Percentiles rank a stretch among this genome's conserved stretches.
These are phyloP conservation scores for Sylvia atricapilla DNA, from an alignment of 2,113 vertebrate species.

Conservation along the genomic window DNA sequence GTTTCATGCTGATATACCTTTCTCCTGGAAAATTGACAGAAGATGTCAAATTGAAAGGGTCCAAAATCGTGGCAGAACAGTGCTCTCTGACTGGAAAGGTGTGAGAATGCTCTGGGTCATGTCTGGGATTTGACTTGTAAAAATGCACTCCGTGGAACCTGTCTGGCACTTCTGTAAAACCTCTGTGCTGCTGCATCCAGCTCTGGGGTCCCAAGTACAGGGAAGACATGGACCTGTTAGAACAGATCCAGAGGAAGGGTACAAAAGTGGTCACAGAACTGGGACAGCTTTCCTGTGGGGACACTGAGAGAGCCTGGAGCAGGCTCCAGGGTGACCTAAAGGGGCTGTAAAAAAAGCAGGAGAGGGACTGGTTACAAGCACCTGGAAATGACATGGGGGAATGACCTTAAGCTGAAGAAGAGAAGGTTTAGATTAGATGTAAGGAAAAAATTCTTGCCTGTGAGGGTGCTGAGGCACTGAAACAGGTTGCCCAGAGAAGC, in stretches of 20 bases:
- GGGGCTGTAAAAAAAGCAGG: not conserved
- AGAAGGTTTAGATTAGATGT: not conserved
- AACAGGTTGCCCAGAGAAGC: not conserved
- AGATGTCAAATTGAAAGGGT: not conserved
- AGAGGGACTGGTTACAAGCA: not conserved
- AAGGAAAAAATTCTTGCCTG: not conserved
- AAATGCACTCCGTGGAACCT: not conserved
- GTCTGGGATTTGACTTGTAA: accelerated
- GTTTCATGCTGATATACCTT: not conserved
- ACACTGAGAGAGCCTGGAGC: not conserved
- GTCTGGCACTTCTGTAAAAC: not conserved
- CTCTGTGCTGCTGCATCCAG: not conserved
- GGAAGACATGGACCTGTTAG: not conserved
- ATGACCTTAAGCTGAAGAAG: not conserved
- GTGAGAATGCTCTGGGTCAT: not conserved
- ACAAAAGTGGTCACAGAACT: accelerated
- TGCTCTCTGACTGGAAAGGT: not conserved
- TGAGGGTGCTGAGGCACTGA: not conserved
- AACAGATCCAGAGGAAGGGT: not conserved
- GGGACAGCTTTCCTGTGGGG: not conserved
- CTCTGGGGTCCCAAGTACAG: too few relatives aligned
- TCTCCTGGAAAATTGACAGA: not conserved
- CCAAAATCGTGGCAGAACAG: accelerated
- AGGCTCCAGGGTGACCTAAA: not conserved
- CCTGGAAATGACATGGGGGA: not conserved